phyloP scores from a whole-genome alignment of 30 jellyfish, hydroid and myxozoan species.

The Aurelia sp. region DNA sequence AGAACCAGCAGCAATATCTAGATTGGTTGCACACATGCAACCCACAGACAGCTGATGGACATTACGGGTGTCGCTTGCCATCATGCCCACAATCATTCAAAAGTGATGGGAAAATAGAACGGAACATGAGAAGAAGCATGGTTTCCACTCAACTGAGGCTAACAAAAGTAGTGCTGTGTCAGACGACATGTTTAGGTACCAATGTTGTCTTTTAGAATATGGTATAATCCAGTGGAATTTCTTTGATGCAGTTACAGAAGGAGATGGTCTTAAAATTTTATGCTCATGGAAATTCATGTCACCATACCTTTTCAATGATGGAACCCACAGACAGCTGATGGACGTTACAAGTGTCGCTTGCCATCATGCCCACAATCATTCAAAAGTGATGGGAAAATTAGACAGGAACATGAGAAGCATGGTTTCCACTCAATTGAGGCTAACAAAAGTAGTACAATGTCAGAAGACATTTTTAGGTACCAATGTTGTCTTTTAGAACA shows the following conservation, averaged over 20 bases:
- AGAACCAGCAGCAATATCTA: conserved; percentile 6
- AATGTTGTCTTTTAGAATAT: not conserved
- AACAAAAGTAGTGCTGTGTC: not conserved
- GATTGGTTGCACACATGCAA: conserved; percentile 32
- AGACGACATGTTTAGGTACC: conserved; percentile 11
- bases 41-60: conserved; percentile 27
- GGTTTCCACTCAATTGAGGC: conserved; percentile 7
- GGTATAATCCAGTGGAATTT: not conserved
- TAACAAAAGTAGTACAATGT: not conserved
- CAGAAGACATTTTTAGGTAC: conserved; percentile 2
- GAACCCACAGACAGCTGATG: conserved; percentile 13
- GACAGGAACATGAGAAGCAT: conserved; percentile 34
- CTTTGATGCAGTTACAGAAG: conserved; percentile 14
- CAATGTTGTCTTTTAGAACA: conserved; percentile 2
- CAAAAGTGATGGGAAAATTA: conserved; percentile 21
- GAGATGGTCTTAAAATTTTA: conserved; percentile 12
- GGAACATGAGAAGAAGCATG: conserved; percentile 37
- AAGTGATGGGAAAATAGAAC: conserved; percentile 16
- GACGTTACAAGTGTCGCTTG: conserved; percentile 27
- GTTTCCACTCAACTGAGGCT: not conserved
- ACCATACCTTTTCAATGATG: conserved; percentile 28
- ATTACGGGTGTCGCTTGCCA: conserved; percentile 9
- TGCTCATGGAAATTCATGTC: conserved; percentile 3
- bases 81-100: conserved; percentile 20
- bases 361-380: conserved; percentile 11